These are phyloP conservation scores for Callospermophilus lateralis DNA, from an alignment of 2,113 vertebrate species.

Conservation along the genomic window DNA sequence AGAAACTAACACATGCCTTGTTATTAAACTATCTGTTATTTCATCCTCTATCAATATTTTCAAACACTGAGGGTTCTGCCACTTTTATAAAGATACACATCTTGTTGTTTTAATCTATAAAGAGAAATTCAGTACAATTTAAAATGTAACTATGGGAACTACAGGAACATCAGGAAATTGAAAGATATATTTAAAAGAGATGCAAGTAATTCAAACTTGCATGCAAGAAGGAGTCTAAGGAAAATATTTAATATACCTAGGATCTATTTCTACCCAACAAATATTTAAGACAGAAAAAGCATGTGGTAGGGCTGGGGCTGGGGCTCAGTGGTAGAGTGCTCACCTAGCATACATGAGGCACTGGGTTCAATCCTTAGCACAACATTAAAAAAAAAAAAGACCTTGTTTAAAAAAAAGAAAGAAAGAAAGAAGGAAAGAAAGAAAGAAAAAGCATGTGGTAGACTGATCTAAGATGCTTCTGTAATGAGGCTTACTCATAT, in stretches of 20 bases:
- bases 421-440: neutral
- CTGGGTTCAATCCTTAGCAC: too few species aligned
- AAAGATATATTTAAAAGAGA: conserved; percentile 7
- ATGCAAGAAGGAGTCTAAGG: neutral
- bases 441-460: neutral
- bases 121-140: neutral
- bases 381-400: too few species aligned
- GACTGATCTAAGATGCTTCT: neutral
- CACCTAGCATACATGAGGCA: too few species aligned
- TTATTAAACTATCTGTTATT: neutral
- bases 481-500: neutral
- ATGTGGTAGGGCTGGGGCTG: neutral
- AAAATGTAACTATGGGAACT: neutral
- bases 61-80: neutral
- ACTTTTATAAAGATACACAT: neutral
- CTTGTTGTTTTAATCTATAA: neutral
- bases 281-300: neutral
- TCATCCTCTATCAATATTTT: neutral
- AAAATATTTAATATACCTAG: neutral
- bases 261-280: neutral
- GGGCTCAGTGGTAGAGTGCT: too few species aligned
- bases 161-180: neutral
- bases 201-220: neutral
- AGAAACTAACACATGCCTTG: neutral
- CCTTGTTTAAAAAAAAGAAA: too few species aligned